phyloP scores from a whole-genome alignment of 2,113 vertebrate genomes.

The Otus sunia region DNA sequence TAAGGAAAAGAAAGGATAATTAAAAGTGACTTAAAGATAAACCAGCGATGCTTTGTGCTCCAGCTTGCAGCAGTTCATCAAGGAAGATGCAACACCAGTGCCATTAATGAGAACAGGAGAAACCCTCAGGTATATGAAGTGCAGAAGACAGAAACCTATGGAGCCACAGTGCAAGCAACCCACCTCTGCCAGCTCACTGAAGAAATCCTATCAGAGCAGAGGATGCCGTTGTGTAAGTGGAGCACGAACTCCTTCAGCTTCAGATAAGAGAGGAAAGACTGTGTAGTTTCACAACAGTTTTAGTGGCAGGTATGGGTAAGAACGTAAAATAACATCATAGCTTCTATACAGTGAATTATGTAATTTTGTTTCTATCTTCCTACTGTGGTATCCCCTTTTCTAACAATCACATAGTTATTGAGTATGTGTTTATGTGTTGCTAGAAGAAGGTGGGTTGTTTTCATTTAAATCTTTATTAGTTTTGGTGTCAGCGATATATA shows the following conservation, averaged over 20 bases:
- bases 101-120: background rate
- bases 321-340: background rate
- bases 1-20: background rate
- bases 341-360: background rate
- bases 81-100: background rate
- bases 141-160: background rate
- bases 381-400: background rate
- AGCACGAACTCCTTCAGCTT: background rate
- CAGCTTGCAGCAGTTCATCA: background rate
- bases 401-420: background rate
- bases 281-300: background rate
- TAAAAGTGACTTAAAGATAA: background rate
- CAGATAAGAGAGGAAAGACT: background rate
- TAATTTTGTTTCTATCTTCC: background rate
- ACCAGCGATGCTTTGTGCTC: background rate
- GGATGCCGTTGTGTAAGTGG: background rate
- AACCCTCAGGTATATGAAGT: background rate
- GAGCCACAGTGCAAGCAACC: background rate
- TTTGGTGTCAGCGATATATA: background rate
- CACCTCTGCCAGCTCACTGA: background rate
- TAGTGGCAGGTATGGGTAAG: background rate
- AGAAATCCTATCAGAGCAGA: background rate
- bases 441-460: background rate
- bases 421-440: background rate
- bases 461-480: background rate